Percentiles rank a stretch among this genome's conserved stretches.
Evolutionary conservation across 2,797 vertebrate species (phyloP).

Genomic region (Eulemur rubriventer): DNA sequence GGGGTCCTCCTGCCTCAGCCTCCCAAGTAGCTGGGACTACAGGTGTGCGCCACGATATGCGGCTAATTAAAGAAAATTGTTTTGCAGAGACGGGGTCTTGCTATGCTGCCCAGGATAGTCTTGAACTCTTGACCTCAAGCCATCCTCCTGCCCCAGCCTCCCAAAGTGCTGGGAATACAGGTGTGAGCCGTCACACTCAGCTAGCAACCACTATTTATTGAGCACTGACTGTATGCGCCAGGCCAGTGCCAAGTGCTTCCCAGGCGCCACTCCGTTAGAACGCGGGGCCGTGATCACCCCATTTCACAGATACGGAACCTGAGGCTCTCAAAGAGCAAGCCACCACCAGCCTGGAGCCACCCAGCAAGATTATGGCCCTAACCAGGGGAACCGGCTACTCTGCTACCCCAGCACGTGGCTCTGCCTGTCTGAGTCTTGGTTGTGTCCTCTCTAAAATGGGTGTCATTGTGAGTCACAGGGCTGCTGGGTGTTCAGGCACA

Average conservation of each 20-base stretch:
- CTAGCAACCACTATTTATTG: neutral
- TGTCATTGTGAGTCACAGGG: rapidly evolving
- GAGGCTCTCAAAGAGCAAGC: neutral
- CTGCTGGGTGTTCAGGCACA: neutral
- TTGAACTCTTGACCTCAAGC: no score
- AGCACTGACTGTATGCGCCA: neutral
- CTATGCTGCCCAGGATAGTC: no score
- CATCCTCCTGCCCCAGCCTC: no score
- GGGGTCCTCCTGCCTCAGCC: neutral
- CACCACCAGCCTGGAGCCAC: neutral
- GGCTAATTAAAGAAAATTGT: neutral
- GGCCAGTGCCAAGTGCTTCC: neutral
- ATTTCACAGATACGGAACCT: neutral
- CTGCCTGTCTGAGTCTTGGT: neutral
- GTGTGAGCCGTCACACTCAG: no score
- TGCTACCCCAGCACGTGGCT: neutral
- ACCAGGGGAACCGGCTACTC: no score
- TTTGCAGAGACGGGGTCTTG: no score
- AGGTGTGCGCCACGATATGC: rapidly evolving
- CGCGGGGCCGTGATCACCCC: neutral
- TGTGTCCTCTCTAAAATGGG: neutral
- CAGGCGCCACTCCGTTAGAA: neutral
- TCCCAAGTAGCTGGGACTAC: neutral
- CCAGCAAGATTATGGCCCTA: no score
- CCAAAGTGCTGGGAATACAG: no score